phyloP scores from a whole-genome alignment of 2,888 invertebrate species.

The Aphidius colemani region DNA sequence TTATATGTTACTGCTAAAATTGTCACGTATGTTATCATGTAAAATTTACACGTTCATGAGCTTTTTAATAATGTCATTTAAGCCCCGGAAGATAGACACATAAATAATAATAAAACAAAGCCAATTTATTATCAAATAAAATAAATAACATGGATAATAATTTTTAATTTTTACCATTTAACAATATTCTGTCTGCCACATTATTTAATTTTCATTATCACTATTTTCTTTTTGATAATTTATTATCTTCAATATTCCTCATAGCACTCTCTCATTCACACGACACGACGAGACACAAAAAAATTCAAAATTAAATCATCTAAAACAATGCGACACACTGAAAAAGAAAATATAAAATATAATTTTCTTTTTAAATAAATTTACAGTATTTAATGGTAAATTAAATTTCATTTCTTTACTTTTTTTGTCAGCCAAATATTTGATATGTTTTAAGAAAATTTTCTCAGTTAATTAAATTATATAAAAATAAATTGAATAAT shows the following conservation, averaged over 20 bases:
- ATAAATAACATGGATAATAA: neutral
- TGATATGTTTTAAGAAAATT: conserved; percentile 2
- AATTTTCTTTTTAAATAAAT: no score
- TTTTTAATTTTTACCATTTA: neutral
- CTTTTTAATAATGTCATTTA: neutral
- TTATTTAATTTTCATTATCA: neutral
- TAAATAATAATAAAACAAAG: neutral
- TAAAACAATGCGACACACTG: no score
- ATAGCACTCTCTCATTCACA: no score
- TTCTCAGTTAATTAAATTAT: no score
- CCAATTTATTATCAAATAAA: neutral
- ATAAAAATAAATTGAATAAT: no score
- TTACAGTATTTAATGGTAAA: no score
- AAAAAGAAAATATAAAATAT: no score
- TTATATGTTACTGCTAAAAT: neutral
- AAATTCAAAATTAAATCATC: no score
- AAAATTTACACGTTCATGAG: conserved; percentile 14
- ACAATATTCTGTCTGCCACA: conserved; percentile 1
- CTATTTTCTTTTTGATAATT: neutral
- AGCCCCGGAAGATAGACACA: neutral
- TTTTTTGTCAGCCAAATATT: neutral
- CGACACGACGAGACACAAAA: no score
- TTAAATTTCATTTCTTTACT: no score
- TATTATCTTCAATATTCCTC: neutral
- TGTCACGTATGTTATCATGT: neutral